Evolutionary conservation across 1,140 invertebrate genomes (phyloP).

Genomic region (Apocrypta bakeri): DNA sequence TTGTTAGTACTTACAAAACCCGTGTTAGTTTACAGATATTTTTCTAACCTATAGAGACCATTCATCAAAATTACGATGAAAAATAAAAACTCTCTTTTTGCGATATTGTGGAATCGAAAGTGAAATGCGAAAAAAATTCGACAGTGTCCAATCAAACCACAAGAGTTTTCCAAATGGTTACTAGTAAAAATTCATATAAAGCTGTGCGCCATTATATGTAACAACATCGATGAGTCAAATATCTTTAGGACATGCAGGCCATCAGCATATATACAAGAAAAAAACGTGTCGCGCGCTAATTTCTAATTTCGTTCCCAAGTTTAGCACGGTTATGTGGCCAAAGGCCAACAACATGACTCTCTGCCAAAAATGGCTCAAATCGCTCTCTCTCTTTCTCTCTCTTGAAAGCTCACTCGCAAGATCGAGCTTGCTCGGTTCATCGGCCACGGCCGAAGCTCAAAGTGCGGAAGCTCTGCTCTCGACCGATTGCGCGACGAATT

Average conservation of each 20-base stretch:
- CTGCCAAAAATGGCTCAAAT: neutral
- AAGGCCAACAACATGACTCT: neutral
- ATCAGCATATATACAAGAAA: neutral
- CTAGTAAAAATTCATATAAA: neutral
- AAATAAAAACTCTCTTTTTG: too few species aligned
- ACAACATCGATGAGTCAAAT: neutral
- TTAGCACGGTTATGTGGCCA: neutral
- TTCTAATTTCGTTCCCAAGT: neutral
- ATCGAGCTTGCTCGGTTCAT: conserved; percentile 50
- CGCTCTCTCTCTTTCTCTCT: neutral
- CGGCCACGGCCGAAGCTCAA: conserved; percentile 28
- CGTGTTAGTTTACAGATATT: too few species aligned
- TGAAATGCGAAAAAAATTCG: neutral
- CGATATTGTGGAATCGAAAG: neutral
- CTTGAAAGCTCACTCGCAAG: neutral
- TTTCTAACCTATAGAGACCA: too few species aligned
- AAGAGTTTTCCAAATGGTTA: too few species aligned
- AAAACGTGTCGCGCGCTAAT: neutral
- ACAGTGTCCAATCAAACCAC: neutral
- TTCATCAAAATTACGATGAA: too few species aligned
- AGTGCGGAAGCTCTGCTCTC: conserved; percentile 14
- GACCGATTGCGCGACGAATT: conserved; percentile 22
- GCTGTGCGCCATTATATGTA: neutral
- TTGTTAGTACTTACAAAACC: too few species aligned
- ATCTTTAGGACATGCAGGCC: too few species aligned